Percentiles rank a stretch among this genome's conserved stretches.
Evolutionary conservation across 2,113 vertebrate genomes (phyloP).

Genomic region (Eulemur macaco): DNA sequence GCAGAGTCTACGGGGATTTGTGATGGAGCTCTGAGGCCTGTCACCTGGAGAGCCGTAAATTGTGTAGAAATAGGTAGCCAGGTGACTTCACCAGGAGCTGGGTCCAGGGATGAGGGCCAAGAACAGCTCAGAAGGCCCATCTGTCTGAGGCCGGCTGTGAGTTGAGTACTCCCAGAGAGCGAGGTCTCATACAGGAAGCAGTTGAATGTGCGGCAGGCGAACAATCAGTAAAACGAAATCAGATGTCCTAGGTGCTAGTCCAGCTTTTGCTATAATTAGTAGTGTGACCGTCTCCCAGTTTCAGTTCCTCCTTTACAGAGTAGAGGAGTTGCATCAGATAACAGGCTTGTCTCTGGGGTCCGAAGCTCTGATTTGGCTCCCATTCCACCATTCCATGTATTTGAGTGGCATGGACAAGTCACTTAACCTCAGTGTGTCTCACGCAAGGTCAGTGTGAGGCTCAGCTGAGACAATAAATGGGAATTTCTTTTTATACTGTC

Average conservation of each 20-base stretch:
- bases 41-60: neutral
- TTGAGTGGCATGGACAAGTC: neutral
- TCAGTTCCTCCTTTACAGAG: neutral
- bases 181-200: neutral
- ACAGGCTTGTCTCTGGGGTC: neutral
- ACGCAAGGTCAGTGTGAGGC: neutral
- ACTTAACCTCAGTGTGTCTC: neutral
- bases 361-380: neutral
- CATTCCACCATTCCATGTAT: neutral
- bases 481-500: neutral
- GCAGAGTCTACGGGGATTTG: neutral
- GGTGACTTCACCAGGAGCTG: slow-evolving; percentile 12
- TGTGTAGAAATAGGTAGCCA: neutral
- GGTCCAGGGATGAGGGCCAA: neutral
- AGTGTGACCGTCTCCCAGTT: neutral
- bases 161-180: neutral
- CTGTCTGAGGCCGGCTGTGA: neutral
- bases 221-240: neutral
- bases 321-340: neutral
- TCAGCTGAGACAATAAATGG: neutral
- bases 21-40: neutral
- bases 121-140: slow-evolving; percentile 25
- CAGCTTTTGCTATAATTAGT: neutral
- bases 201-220: too few relatives aligned
- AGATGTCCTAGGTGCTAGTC: neutral